Evolutionary conservation across 37 sponge, comb jelly and placozoan species (phyloP).

Genomic region (Ianthella basta): DNA sequence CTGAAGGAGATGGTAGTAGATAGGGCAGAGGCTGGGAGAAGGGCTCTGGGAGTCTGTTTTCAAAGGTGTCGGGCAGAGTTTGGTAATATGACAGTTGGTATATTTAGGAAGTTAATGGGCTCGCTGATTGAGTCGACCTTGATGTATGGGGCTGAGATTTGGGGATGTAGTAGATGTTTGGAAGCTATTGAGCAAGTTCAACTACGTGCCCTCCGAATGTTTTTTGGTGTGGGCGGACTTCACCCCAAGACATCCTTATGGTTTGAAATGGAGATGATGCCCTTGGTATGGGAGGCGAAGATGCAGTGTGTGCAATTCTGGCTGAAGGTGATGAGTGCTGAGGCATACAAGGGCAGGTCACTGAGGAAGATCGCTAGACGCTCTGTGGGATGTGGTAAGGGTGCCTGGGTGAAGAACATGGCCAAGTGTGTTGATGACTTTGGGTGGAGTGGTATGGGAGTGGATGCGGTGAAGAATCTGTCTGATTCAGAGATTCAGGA

Average conservation of each 20-base stretch:
- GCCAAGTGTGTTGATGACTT: background rate
- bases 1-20: background rate
- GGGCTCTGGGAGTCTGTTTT: conserved; percentile 2
- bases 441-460: conserved; percentile 6
- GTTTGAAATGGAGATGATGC: background rate
- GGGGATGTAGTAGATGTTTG: background rate
- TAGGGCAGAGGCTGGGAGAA: conserved; percentile 2
- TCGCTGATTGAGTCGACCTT: background rate
- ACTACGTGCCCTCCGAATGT: background rate
- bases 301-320: background rate
- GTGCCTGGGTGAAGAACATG: conserved; percentile 3
- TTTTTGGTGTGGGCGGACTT: conserved; percentile 11
- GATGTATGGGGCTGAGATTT: conserved; percentile 2
- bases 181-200: background rate
- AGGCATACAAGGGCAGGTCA: background rate
- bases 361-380: background rate
- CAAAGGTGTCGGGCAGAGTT: background rate
- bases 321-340: background rate
- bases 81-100: conserved; percentile 1
- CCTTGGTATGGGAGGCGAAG: conserved; percentile 6
- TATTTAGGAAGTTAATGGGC: background rate
- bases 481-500: conserved; percentile 7
- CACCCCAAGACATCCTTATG: conserved; percentile 12
- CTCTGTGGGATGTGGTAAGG: conserved; percentile 7
- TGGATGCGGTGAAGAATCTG: background rate